Evolutionary conservation across 2,888 invertebrate species (phyloP).

Genomic region (Noctua pronuba): DNA sequence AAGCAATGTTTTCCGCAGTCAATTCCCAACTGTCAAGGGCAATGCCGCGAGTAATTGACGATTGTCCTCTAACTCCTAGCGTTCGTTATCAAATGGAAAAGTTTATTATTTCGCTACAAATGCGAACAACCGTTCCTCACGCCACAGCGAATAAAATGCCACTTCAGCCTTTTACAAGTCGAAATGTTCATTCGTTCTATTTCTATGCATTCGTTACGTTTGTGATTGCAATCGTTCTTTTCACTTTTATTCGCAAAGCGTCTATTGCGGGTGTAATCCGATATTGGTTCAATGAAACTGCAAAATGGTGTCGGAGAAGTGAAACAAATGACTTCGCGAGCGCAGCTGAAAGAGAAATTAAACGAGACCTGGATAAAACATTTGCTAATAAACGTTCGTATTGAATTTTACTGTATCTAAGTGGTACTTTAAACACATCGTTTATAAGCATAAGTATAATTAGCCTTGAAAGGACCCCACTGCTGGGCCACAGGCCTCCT

Average conservation of each 20-base stretch:
- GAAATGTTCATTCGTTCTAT: conserved; percentile 38
- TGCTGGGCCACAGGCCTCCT: background rate
- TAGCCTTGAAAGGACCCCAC: background rate
- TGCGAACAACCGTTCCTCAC: conserved; percentile 30
- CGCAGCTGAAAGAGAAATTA: conserved; percentile 40
- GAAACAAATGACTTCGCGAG: conserved; percentile 30
- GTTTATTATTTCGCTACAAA: conserved; percentile 31
- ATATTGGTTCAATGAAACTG: conserved; percentile 48
- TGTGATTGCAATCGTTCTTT: conserved; percentile 56
- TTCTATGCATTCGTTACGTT: conserved; percentile 47
- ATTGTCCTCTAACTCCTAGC: conserved; percentile 24
- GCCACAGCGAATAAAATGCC: conserved; percentile 35
- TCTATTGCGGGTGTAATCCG: conserved; percentile 46
- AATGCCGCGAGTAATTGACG: conserved; percentile 63
- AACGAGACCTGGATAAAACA: conserved; percentile 22
- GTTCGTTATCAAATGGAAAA: conserved; percentile 37
- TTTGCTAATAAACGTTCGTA: conserved; percentile 30
- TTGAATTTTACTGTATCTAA: conserved; percentile 28
- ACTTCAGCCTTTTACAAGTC: conserved; percentile 19
- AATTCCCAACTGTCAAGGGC: conserved; percentile 69
- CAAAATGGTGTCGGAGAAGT: conserved; percentile 29
- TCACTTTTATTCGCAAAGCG: conserved; percentile 46
- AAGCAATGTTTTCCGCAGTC: conserved; percentile 69
- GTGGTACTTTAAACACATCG: conserved; percentile 18
- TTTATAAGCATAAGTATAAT: background rate